Evolutionary conservation across 1,140 invertebrate genomes (phyloP), one percentile per base, ranked within the genome.

Genomic region (Drosophila prosaltans): DNA sequence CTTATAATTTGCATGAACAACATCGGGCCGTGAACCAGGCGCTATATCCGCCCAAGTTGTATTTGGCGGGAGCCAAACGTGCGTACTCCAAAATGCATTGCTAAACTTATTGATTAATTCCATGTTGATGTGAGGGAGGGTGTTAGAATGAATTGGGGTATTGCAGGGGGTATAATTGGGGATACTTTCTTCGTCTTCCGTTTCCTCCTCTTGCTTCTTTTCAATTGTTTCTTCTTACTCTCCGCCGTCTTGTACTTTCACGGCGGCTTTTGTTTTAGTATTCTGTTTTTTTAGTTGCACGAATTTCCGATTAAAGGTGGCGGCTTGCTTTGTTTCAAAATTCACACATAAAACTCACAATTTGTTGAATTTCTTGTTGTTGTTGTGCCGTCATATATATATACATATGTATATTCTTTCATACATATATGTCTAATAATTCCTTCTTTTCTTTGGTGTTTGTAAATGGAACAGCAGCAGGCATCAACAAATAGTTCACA

Each of bases 11-110:
- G 97, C 95, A 93, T 97, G 97, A 66, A 95, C 94, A 70, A 97
- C 95, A 78, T 95, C 94, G 72, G 95, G 94, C 77, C 94, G 96
- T 54, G 96, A 94, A 72, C 95, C 97, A 26, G 97, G 96, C 79
- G 94, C 94, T 54, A 98, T 95, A 90, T 98, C 96, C n/a, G 94
- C 94, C 97, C 97, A 98, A 81, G 96, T 97, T 68, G 95, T 95
- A 92, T 97, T 97, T 71, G 97, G 97, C 68, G 97, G 97, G 83
- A 98, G 94, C 97, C 97, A 98, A 83, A 98, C 93, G 83, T 95
- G 92, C 81, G 96, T 95, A 83, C 95, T 95, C 97, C 97, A 98
- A 93, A 98, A 97, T 77, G 93, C 93, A 86, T 95, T 93, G 39
- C 68, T 79, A 32, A 92, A 63, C 62, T 75, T 78, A 78, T 79